phyloP scores from a whole-genome alignment of 2,888 invertebrate genomes.

The Epirrita christyi region DNA sequence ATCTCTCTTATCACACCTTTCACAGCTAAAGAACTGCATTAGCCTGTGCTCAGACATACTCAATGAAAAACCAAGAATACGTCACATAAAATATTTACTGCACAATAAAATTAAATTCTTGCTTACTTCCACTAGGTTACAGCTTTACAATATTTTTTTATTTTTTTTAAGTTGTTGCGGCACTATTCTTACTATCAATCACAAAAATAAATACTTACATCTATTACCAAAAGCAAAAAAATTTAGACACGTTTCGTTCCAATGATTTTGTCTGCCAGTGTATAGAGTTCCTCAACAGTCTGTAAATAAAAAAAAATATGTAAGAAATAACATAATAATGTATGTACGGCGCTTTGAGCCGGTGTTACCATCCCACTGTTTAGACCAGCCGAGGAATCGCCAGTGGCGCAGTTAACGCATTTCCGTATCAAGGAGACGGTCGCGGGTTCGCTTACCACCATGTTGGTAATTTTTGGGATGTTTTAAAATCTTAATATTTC shows the following conservation, averaged over 20 bases:
- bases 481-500: too few relatives aligned
- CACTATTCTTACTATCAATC: conserved; percentile 29
- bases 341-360: too few relatives aligned
- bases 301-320: conserved; percentile 65
- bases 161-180: conserved; percentile 30
- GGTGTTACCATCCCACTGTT: too few relatives aligned
- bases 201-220: conserved; percentile 35
- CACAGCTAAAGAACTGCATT: too few relatives aligned
- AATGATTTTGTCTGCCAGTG: conserved; percentile 87
- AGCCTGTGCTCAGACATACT: too few relatives aligned
- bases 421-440: too few relatives aligned
- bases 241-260: conserved; percentile 73
- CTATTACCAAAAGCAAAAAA: conserved; percentile 32
- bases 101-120: conserved; percentile 55
- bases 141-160: conserved; percentile 57
- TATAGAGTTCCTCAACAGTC: conserved; percentile 89
- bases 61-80: background rate
- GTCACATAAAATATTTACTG: conserved; percentile 48
- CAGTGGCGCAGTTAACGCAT: too few relatives aligned
- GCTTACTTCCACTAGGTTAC: conserved; percentile 52
- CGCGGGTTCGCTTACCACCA: too few relatives aligned
- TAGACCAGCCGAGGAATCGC: too few relatives aligned
- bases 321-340: background rate
- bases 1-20: too few relatives aligned
- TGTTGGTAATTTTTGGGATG: too few relatives aligned